Evolutionary conservation across 2,888 invertebrate species (phyloP), one percentile per base, ranked within the genome.

Genomic region (Cetonia aurata): DNA sequence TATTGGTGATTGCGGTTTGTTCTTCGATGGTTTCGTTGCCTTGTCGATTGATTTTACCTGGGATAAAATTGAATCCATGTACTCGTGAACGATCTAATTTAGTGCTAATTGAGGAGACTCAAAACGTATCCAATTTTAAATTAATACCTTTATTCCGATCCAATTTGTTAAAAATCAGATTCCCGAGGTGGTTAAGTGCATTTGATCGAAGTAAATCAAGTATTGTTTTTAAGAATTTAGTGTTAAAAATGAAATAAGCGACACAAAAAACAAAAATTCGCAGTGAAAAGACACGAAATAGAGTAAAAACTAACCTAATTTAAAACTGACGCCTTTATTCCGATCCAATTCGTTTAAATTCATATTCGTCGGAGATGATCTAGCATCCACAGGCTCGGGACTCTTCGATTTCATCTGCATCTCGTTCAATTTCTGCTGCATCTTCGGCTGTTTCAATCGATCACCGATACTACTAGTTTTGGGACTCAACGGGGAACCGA

Each of bases 371-470:
- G 67, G 67, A 33, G 67, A 69, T 25, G 67, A 41, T 46, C 70
- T 48, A 19, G 19, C 17, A 13, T 71, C 68, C n/a, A 48, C 55
- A 67, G 67, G 62, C 41, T 70, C 66, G 3, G 55, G 62, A 33
- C 55, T 37, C 53, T 71, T 68, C 25, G 46, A 50, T 69, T 81
- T 81, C 10, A 66, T 66, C 44, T 79, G 75, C 15, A 79, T 76
- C 25, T 80, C 81, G 3, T 76, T 75, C 8, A 75, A 59, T 52
- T 79, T 73, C 50, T 80, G 80, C 69, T 81, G 80, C 69, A 83
- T 72, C 72, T 81, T 83, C 3, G 84, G 84, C 68, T 84, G 84
- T 70, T 79, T 83, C 66, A 84, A 76, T 42, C 84, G 74, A 69
- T 84, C 84, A 65, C 80, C 82, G 13, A 84, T 80, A 15, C 81